Evolutionary conservation across 2,888 invertebrate genomes (phyloP), one percentile per base, ranked within the genome.

Genomic region (Hyles lineata): DNA sequence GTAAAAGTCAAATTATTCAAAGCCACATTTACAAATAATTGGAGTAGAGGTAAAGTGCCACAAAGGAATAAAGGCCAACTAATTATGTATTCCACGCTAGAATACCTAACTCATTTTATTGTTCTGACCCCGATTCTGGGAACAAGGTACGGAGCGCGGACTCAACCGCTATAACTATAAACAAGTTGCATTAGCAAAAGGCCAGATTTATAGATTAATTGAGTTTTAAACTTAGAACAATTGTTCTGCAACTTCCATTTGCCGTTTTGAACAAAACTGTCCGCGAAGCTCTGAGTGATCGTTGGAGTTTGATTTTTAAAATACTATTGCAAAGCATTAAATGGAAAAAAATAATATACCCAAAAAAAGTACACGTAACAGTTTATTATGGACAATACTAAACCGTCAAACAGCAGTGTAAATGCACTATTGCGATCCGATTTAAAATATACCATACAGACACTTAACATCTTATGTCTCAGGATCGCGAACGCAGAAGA

Each of bases 101-200:
- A 71, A 71, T 71, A 21, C 61, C 71, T 71, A 71, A 71, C 29
- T 71, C 29, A 71, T 62, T 62, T 71, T 32, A 71, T 62, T 62
- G 62, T 62, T 11, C 52, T 71, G 71, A 71, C 62, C 71, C 71
- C 50, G 25, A 61, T 61, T 50, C 60, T 23, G 25, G n/a, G 43
- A 52, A 61, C 50, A 55, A 55, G 55, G 55, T 55, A 55, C n/a
- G 55, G 60, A 29, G 55, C 7, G 8, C n/a, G 55, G 60, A 29
- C 15, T 29, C 21, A 50, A 52, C 52, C 29, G 71, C 62, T 67
- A 50, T 67, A 62, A n/a, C 32, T n/a, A n/a, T 62, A 52, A 71
- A 71, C 62, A 62, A 71, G 29, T 52, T 61, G 52, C 71, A 71
- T 62, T 71, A 55, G 62, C 25, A 60, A 71, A 71, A 61, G 23